These are phyloP conservation scores for Ornithoptera priamus DNA, from an alignment of 2,888 invertebrate species.

Conservation along the genomic window DNA sequence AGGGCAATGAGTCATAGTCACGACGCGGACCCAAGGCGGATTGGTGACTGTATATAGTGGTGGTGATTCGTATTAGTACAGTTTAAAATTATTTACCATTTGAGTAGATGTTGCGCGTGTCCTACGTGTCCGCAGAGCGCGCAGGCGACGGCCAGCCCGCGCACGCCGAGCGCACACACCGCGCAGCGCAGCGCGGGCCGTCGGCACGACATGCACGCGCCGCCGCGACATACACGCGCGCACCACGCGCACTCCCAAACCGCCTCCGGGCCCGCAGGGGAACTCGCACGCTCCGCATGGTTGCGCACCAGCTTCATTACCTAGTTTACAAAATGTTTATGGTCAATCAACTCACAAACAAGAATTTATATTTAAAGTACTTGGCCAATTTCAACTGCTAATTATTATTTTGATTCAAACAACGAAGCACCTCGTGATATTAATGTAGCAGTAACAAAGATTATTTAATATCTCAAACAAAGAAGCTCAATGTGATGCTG, in stretches of 20 bases:
- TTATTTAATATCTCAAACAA: too few relatives aligned
- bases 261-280: conserved; percentile 79
- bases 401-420: too few relatives aligned
- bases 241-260: conserved; percentile 80
- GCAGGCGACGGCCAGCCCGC: conserved; percentile 92
- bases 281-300: conserved; percentile 81
- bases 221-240: conserved; percentile 71
- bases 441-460: too few relatives aligned
- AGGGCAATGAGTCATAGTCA: too few relatives aligned
- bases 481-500: too few relatives aligned
- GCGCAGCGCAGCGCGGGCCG: conserved; percentile 88
- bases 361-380: too few relatives aligned
- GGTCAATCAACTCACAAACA: too few relatives aligned
- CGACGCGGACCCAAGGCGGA: too few relatives aligned
- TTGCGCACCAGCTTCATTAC: conserved; percentile 81
- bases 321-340: conserved; percentile 40
- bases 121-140: conserved; percentile 96
- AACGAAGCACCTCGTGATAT: too few relatives aligned
- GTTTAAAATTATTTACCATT: conserved; percentile 80
- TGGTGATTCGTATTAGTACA: neutral
- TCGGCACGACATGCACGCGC: conserved; percentile 84
- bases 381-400: too few relatives aligned
- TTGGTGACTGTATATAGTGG: too few relatives aligned
- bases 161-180: conserved; percentile 91
- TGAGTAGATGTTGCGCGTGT: conserved; percentile 89